Evolutionary conservation across 1,140 invertebrate genomes (phyloP).

Genomic region (Tenebrio molitor): DNA sequence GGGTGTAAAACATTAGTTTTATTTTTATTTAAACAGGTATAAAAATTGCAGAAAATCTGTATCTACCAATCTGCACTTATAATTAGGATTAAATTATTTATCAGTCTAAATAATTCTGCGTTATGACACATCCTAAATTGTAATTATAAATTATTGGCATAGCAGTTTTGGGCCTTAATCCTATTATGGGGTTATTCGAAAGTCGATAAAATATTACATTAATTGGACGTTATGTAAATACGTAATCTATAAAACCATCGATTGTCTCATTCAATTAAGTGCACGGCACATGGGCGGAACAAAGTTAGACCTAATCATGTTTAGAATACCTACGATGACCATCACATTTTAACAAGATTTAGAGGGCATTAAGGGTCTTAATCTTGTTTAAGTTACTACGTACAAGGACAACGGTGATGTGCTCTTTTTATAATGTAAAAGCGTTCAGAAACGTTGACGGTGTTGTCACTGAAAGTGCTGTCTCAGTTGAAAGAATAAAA

Average conservation of each 20-base stretch:
- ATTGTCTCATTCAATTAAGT: conserved; percentile 2
- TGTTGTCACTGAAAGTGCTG: conserved; percentile 2
- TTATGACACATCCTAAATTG: too few relatives aligned
- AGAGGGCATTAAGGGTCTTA: conserved; percentile 40
- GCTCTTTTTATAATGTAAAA: conserved; percentile 23
- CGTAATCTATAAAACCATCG: conserved; percentile 2
- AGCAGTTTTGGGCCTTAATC: too few relatives aligned
- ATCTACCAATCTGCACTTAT: too few relatives aligned
- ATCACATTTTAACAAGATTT: conserved; percentile 47
- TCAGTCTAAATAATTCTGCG: too few relatives aligned
- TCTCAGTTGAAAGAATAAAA: too few relatives aligned
- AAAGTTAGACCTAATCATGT: conserved; percentile 33
- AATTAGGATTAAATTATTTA: too few relatives aligned
- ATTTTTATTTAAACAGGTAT: too few relatives aligned
- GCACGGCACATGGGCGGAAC: neutral
- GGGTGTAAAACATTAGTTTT: too few relatives aligned
- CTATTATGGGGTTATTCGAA: too few relatives aligned
- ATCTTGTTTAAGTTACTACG: conserved; percentile 42
- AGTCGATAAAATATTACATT: neutral
- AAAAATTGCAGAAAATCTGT: too few relatives aligned
- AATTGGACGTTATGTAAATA: conserved; percentile 1
- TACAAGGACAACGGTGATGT: conserved; percentile 40
- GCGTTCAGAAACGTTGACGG: conserved; percentile 11
- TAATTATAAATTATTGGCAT: too few relatives aligned
- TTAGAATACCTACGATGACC: conserved; percentile 42